Evolutionary conservation across 2,797 vertebrate species (phyloP), one percentile per base, ranked within the genome.

Genomic region (Cynodonichthys magdalenae): DNA sequence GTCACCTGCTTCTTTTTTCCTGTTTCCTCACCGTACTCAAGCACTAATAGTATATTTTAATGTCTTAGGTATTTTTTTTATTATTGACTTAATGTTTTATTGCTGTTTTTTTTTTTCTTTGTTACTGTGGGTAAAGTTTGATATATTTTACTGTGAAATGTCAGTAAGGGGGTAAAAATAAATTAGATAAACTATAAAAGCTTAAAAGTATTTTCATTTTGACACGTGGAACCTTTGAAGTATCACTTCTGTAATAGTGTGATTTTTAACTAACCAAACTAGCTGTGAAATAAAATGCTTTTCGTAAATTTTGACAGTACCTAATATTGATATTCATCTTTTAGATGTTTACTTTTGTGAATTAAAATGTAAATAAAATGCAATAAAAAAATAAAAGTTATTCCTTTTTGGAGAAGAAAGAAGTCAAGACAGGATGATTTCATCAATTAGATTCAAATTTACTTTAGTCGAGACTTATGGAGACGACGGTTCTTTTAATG

Each of bases 91-190:
- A 49, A 65, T 64, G 71, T 59, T 70, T 75, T 77, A 79, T 79
- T 75, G n/a, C n/a, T 70, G 78, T 57, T 20, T 53, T 69, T 81
- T 63, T 78, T 83, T 72, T 49, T 67, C 73, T 77, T 63, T 72
- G 58, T 63, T 66, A 69, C 63, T 84, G 75, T 74, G 78, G 70
- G 71, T 80, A 80, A 90, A 87, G 85, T 87, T 84, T 81, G 75
- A 75, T 87, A 83, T 85, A 67, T 87, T 79, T 89, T 84, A 81
- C 74, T 76, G 74, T 87, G 75, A 80, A 86, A 87, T 83, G 77
- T 87, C 80, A 86, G 86, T 85, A 69, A 66, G 59, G 81, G 84
- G 87, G 85, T 82, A 68, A 81, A 77, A 74, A 53, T 63, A 85
- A 83, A 89, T 87, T 80, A 79, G 56, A 62, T 59, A 76, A 73